These are phyloP conservation scores for Gymnarchus niloticus DNA, from an alignment of 2,113 vertebrate species.

Conservation along the genomic window DNA sequence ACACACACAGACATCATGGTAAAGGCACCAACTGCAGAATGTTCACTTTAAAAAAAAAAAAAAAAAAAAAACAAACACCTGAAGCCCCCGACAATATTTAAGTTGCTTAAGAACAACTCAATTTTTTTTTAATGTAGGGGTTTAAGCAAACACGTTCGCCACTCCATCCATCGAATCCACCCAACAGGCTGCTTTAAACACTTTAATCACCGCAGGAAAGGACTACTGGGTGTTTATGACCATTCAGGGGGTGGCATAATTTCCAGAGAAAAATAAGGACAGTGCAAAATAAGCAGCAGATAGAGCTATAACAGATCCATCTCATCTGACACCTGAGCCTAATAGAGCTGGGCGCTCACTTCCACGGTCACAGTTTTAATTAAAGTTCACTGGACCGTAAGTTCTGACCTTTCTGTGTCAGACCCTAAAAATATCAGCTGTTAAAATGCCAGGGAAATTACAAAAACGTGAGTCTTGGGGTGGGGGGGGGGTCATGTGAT, in stretches of 20 bases:
- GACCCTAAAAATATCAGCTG: constrained; percentile 2
- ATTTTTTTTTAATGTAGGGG: too few relatives aligned
- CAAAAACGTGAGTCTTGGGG: too few relatives aligned
- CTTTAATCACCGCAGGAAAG: neutral
- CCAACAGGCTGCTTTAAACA: neutral
- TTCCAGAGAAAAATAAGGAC: neutral
- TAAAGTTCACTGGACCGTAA: constrained; percentile 17
- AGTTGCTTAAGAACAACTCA: neutral
- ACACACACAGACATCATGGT: neutral
- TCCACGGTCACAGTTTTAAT: constrained; percentile 6
- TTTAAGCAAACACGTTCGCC: neutral
- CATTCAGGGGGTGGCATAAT: neutral
- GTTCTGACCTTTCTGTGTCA: constrained; percentile 9
- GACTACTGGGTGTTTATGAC: neutral
- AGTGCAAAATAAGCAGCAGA: neutral
- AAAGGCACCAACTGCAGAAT: neutral
- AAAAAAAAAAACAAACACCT: neutral
- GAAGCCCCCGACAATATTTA: neutral
- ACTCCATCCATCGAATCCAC: neutral
- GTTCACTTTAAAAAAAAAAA: neutral
- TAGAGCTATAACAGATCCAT: neutral
- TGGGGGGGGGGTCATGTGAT: too few relatives aligned
- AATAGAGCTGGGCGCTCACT: neutral
- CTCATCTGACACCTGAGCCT: neutral
- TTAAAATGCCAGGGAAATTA: neutral